Base-by-base conservation (phyloP, 2,113 vertebrate species). In the Arenaria interpres region DNA sequence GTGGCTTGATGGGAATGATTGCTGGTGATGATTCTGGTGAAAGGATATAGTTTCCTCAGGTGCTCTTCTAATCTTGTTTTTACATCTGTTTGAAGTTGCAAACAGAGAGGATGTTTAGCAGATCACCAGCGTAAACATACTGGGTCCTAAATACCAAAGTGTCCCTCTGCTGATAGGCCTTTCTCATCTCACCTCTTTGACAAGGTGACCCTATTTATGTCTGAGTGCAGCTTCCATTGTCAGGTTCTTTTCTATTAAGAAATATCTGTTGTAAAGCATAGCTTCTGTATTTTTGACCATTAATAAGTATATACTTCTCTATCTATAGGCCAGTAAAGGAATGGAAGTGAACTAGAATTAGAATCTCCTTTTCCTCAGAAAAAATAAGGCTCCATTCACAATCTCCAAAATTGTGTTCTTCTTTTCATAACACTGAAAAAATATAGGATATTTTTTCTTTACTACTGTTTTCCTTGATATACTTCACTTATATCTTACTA, bases 341-440 rank as follows among this genome's bases (percentile, higher is more conserved):
- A 32, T 9, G 39, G 15, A 60, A 21, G 7, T 0, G 0, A 76
- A 51, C 8, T 48, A 28, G 48, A 76, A 53, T 1, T n/a, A 39
- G 22, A 76, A 39, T 69, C 6, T 19, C 17, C 8, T 1, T 54
- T 84, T 14, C 9, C 4, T 48, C 3, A 1, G 35, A 43, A 28
- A 69, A 76, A 68, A 46, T 39, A 39, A 54, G 2, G 19, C 45
- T 67, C 22, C 54, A 9, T 39, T 73, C 16, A 46, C 43, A 91
- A 4, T 57, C 21, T 76, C 30, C 28, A 32, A 64, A 94, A 76
- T 0, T 20, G 6, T 53, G 4, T 9, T 3, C 24, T 75, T 60
- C 4, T 57, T 92, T 76, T 73, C 32, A 46, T 69, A 90, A 73
- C 25, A 5, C 14, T 50, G 22, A 69, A 24, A 73, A 90, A 66